These are phyloP conservation scores for Ceratina australensis DNA, from an alignment of 1,140 invertebrate species.

Conservation along the genomic window DNA sequence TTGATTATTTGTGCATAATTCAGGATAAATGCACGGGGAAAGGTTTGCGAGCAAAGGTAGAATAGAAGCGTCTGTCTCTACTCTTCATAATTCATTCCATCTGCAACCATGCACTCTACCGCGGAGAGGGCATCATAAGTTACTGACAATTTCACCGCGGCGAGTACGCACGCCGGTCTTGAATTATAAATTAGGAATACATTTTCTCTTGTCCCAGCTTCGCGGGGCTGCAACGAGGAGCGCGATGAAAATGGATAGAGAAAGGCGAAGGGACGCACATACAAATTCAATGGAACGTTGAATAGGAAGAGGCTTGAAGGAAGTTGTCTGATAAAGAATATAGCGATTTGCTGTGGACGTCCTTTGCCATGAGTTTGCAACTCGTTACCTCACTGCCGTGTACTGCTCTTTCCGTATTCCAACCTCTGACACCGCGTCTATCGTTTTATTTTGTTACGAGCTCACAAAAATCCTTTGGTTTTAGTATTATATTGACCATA, in stretches of 20 bases:
- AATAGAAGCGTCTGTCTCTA: neutral
- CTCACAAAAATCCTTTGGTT: too few species aligned
- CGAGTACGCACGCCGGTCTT: neutral
- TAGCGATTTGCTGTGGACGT: neutral
- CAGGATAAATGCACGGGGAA: neutral
- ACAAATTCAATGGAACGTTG: slow-evolving; percentile 2
- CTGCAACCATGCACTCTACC: neutral
- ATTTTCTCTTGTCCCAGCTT: slow-evolving; percentile 21
- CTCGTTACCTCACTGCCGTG: too few species aligned
- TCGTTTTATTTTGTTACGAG: too few species aligned
- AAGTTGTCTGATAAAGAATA: neutral
- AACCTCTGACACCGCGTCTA: too few species aligned
- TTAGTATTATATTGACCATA: too few species aligned
- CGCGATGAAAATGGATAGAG: slow-evolving; percentile 10
- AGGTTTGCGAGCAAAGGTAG: neutral
- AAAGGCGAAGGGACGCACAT: neutral
- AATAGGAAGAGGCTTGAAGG: neutral
- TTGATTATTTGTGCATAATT: too few species aligned
- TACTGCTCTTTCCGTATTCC: too few species aligned
- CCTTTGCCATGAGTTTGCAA: neutral
- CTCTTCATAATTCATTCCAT: neutral
- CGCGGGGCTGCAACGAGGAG: neutral
- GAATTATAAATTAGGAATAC: neutral
- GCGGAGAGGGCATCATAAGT: slow-evolving; percentile 33
- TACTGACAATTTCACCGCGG: slow-evolving; percentile 27